These are phyloP conservation scores for Bradypodion pumilum DNA, from an alignment of 2,797 vertebrate species.

Conservation along the genomic window DNA sequence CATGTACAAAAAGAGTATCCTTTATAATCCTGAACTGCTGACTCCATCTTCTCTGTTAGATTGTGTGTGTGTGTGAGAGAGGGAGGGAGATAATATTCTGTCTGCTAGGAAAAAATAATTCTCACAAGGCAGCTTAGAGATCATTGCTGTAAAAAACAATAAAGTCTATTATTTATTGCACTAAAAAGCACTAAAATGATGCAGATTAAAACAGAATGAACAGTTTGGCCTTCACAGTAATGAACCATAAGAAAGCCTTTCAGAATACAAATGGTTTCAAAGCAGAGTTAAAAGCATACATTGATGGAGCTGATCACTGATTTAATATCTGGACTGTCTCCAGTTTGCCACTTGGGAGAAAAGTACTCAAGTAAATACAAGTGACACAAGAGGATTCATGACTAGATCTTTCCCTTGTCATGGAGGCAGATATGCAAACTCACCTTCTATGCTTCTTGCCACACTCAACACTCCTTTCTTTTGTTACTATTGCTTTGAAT, in stretches of 20 bases:
- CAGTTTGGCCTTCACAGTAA: neutral
- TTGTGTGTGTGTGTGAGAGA: no score
- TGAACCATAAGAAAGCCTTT: neutral
- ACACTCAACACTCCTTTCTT: no score
- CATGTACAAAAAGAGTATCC: neutral
- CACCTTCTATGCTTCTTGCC: no score
- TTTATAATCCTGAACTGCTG: neutral
- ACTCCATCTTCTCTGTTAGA: neutral
- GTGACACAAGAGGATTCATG: neutral
- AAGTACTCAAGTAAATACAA: neutral
- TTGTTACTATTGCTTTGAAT: no score
- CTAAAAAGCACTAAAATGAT: neutral
- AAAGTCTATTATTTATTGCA: neutral
- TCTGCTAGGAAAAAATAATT: neutral
- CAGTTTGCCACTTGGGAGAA: neutral
- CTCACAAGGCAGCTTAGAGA: constrained; percentile 5
- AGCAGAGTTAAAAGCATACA: neutral
- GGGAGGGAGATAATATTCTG: neutral
- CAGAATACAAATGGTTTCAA: neutral
- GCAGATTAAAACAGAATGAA: neutral
- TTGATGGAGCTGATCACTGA: neutral
- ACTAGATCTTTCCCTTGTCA: no score
- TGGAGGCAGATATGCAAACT: no score
- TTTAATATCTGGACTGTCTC: neutral
- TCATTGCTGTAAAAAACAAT: neutral